Conservation (phyloP, 2,888 invertebrate species). For the Drosophila infuscata region DNA sequence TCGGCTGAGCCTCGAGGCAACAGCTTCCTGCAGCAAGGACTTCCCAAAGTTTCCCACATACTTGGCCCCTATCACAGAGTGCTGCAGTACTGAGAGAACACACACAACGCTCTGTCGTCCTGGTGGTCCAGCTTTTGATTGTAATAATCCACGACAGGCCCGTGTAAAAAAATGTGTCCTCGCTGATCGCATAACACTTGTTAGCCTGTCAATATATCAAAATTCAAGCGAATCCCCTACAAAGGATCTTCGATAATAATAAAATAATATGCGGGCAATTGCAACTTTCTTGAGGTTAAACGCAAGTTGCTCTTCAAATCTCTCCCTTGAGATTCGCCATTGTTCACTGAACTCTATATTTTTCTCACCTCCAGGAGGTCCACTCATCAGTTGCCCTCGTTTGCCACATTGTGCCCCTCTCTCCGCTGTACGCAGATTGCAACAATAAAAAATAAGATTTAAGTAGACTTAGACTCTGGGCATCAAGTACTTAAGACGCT, state of each 20-base stretch:
- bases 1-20: slow-evolving; percentile 49
- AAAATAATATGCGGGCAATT: slow-evolving; percentile 73
- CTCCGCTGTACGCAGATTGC: slow-evolving; percentile 40
- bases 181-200: slow-evolving; percentile 81
- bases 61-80: slow-evolving; percentile 53
- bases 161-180: slow-evolving; percentile 54
- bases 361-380: slow-evolving; percentile 85
- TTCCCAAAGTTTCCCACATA: slow-evolving; percentile 65
- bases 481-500: slow-evolving; percentile 66
- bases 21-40: slow-evolving; percentile 38
- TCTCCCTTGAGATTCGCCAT: slow-evolving; percentile 19
- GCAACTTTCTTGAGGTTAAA: slow-evolving; percentile 82
- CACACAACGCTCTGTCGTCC: slow-evolving; percentile 62
- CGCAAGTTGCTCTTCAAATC: slow-evolving; percentile 67
- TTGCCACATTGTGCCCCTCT: slow-evolving; percentile 51
- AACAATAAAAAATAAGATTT: slow-evolving; percentile 72
- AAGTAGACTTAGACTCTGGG: slow-evolving; percentile 68
- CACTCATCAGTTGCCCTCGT: slow-evolving; percentile 76
- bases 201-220: slow-evolving; percentile 70
- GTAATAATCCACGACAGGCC: slow-evolving; percentile 56
- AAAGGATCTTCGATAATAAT: slow-evolving; percentile 29
- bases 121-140: slow-evolving; percentile 77
- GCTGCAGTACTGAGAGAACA: slow-evolving; percentile 61
- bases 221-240: slow-evolving; percentile 57
- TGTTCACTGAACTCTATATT: slow-evolving; percentile 72